Base-by-base conservation (phyloP, 2,113 vertebrate genomes). In the Suricata suricatta region DNA sequence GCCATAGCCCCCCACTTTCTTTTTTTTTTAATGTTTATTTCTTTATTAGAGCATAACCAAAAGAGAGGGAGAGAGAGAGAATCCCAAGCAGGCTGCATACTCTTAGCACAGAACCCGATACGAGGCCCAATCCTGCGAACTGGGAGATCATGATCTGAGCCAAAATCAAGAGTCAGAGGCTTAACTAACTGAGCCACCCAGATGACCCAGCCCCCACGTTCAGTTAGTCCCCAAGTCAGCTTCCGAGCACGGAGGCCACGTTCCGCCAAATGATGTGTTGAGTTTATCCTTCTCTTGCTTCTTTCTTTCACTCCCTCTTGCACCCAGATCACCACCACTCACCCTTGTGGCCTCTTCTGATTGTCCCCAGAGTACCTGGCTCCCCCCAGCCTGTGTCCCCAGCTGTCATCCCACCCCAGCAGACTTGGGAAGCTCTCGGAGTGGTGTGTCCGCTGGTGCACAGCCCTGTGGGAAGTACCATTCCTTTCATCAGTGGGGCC, bases 381-480 rank as follows among this genome's bases (percentile, higher is more conserved):
- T 33, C 44, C 80, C 21, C 7, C 27, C 57, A 7, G 0, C 92
- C 71, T 54, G 27, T 92, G 47, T 77, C 82, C 81, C 68, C 60
- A 29, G 0, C 19, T 72, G 27, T 15, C 68, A 69, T 47, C 47
- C 57, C 13, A 25, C 31, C 69, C 71, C 31, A 25, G 25, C 25
- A 54, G 66, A 6, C 54, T 60, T 66, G 71, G 76, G 69, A 72
- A 93, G 64, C 44, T 77, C 23, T 74, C 23, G 0, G 38, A 23
- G 92, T 50, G 19, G 44, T 1, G 1, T 2, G 12, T 71, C n/a
- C n/a, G 2, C 31, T 13, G 21, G 21, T 1, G 0, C 60, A 41
- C 38, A 31, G 13, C 25, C 38, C 81, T n/a, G 41, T 0, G 0
- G 52, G 66, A 35, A 71, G 38, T 60, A n/a, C 85, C 0, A 0